A percentile compares a stretch with the other conserved stretches of the same genome.
Conservation (phyloP, 2,113 vertebrate genomes). For the Takifugu bimaculatus region DNA sequence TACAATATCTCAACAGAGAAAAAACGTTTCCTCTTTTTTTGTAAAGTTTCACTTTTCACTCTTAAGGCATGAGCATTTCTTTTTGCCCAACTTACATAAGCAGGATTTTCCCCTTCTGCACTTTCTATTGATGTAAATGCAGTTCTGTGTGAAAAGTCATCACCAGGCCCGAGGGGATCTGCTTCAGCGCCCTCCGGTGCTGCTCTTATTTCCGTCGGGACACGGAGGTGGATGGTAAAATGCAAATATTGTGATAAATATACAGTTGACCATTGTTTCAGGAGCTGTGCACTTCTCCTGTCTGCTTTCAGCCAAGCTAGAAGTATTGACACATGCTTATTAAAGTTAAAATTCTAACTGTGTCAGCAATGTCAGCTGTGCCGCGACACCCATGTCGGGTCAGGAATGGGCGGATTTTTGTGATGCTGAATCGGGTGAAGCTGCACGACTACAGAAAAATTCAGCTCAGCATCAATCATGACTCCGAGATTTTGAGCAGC, state of each 20-base stretch:
- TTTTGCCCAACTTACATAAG: conserved; percentile 47
- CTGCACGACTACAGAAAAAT: too few species aligned
- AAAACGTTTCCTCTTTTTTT: conserved; percentile 38
- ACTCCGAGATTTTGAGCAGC: too few species aligned
- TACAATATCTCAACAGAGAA: neutral
- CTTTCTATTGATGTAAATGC: conserved; percentile 39
- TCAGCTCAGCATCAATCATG: too few species aligned
- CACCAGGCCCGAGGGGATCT: conserved; percentile 42
- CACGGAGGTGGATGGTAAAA: conserved; percentile 16
- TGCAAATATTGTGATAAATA: conserved; percentile 60
- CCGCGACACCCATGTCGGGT: too few species aligned
- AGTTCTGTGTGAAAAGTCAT: conserved; percentile 28
- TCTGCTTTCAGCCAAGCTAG: neutral
- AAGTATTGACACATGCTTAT: too few species aligned
- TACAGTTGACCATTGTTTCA: conserved; percentile 3
- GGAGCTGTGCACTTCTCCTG: neutral
- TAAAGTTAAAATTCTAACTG: too few species aligned
- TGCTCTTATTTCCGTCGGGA: conserved; percentile 9
- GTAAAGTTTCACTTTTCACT: conserved; percentile 32
- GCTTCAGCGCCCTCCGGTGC: conserved; percentile 27
- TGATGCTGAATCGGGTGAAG: too few species aligned
- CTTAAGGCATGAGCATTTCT: conserved; percentile 18
- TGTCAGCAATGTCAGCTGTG: too few species aligned
- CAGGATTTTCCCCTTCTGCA: conserved; percentile 47
- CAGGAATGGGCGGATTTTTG: too few species aligned